These are phyloP conservation scores for Leistus spinibarbis DNA, from an alignment of 2,888 invertebrate species.

Conservation along the genomic window DNA sequence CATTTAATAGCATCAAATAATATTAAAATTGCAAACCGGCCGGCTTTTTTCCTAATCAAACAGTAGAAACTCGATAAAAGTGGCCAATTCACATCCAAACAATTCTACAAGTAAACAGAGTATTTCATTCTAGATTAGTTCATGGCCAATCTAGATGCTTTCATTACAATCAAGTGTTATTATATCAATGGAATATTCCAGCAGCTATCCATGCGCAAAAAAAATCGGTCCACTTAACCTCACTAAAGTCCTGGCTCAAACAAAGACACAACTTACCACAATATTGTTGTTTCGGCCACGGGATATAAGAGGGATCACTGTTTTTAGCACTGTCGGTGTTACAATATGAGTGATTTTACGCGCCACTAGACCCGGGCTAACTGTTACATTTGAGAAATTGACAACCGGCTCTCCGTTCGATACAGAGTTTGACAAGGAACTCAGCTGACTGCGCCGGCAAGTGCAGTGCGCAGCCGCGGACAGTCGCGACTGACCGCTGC, in stretches of 20 bases:
- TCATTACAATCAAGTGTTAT: conserved; percentile 31
- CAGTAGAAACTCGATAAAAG: neutral
- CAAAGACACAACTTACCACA: conserved; percentile 42
- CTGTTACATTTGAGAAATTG: conserved; percentile 45
- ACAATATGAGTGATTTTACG: conserved; percentile 41
- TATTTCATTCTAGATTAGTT: conserved; percentile 3
- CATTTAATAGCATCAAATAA: neutral
- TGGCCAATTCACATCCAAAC: neutral
- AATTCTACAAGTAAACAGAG: conserved; percentile 16
- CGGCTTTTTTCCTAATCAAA: conserved; percentile 49
- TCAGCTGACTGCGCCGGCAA: conserved; percentile 52
- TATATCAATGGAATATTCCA: conserved; percentile 50
- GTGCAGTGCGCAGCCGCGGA: conserved; percentile 28
- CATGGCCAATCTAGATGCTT: conserved; percentile 26
- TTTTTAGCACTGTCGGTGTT: conserved; percentile 38
- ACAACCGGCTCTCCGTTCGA: conserved; percentile 49
- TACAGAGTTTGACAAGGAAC: conserved; percentile 54
- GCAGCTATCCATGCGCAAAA: conserved; percentile 49
- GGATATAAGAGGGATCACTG: conserved; percentile 25
- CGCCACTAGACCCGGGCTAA: conserved; percentile 41
- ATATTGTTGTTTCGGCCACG: conserved; percentile 25
- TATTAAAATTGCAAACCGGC: conserved; percentile 46
- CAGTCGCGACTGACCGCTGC: conserved; percentile 32
- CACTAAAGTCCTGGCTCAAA: conserved; percentile 44
- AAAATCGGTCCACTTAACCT: conserved; percentile 50